Conservation (phyloP, 2,888 invertebrate species). For the Tipula confusa region DNA sequence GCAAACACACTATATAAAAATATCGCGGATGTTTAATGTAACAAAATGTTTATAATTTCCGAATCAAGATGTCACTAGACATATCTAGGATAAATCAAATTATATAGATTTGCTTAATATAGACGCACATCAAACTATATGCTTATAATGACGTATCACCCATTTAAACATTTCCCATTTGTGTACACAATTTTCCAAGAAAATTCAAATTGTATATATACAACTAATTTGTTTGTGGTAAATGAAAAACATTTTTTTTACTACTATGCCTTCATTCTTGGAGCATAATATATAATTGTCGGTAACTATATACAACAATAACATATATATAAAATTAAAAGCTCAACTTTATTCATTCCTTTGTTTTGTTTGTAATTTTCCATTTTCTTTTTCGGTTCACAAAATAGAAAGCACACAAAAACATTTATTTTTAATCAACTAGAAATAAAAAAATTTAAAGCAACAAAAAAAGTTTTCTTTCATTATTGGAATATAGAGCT, state of each 20-base stretch:
- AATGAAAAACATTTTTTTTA: background rate
- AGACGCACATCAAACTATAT: background rate
- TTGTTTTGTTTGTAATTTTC: conserved; percentile 20
- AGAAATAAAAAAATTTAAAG: background rate
- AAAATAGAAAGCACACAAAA: background rate
- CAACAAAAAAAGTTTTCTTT: background rate
- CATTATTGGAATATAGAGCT: conserved; percentile 12
- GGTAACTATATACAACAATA: conserved; percentile 4
- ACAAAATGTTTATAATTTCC: no score
- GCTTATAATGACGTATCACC: background rate
- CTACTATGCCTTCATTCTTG: background rate
- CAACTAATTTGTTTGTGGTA: conserved; percentile 15
- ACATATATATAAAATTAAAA: background rate
- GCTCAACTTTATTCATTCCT: conserved; percentile 1
- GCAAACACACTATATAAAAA: background rate
- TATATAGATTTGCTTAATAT: background rate
- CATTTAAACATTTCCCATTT: background rate
- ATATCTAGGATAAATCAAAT: background rate
- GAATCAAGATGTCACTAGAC: background rate
- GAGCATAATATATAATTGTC: conserved; percentile 12
- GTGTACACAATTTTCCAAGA: background rate
- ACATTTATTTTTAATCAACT: conserved; percentile 25
- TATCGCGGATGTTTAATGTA: background rate
- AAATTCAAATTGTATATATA: background rate
- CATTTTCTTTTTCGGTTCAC: conserved; percentile 5